Conservation (phyloP, 2,113 vertebrate genomes). For the Phasianus colchicus region DNA sequence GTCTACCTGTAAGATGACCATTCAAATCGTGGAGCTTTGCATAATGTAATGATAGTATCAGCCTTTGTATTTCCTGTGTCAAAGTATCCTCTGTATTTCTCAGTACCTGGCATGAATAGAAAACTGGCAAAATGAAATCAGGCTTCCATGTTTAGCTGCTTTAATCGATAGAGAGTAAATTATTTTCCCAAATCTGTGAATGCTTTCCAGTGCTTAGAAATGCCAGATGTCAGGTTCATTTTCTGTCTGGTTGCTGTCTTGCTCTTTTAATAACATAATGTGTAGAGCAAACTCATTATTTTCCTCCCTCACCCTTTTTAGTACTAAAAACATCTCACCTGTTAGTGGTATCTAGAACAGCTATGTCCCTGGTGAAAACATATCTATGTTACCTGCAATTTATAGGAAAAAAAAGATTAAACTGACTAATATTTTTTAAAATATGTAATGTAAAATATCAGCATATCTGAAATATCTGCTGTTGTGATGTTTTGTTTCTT, state of each 20-base stretch:
- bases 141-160: slow-evolving; percentile 47
- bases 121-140: slow-evolving; percentile 23
- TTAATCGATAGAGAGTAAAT: slow-evolving; percentile 51
- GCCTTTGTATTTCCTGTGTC: slow-evolving; percentile 29
- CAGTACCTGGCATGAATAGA: not conserved
- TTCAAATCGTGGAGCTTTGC: slow-evolving; percentile 20
- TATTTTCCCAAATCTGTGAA: not conserved
- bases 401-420: not conserved
- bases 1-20: not conserved
- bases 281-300: not conserved
- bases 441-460: not conserved
- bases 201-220: slow-evolving; percentile 15
- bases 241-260: slow-evolving; percentile 8
- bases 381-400: not conserved
- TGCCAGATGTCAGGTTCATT: slow-evolving; percentile 30
- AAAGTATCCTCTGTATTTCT: not conserved
- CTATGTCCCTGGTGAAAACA: not conserved
- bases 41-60: slow-evolving; percentile 25
- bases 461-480: not conserved
- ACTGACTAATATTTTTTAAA: not conserved
- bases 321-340: not conserved
- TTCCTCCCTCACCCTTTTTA: not conserved
- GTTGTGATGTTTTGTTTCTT: not conserved
- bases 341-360: not conserved
- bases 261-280: not conserved